Evolutionary conservation across 2,113 vertebrate genomes (phyloP).

Genomic region (Neopipo cinnamomea): DNA sequence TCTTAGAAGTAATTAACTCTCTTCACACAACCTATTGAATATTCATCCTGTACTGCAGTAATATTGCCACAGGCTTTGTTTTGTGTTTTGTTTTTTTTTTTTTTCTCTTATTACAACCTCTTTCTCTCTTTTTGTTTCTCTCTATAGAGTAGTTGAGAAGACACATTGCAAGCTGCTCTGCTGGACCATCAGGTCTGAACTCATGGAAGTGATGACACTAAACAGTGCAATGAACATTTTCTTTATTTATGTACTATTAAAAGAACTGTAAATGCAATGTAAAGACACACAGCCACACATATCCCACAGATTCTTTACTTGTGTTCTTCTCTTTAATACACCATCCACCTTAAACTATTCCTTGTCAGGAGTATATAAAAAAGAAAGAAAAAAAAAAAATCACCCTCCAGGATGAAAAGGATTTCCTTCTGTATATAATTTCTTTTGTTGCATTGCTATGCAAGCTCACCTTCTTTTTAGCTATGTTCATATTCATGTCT

Average conservation of each 20-base stretch:
- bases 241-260: constrained; percentile 86
- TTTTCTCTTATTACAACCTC: background rate
- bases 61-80: background rate
- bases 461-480: constrained; percentile 91
- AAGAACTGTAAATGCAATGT: constrained; percentile 99
- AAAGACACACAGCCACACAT: constrained; percentile 95
- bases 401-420: constrained; percentile 76
- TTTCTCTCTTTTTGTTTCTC: constrained; percentile 54
- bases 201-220: constrained; percentile 81
- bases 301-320: constrained; percentile 87
- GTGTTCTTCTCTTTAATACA: constrained; percentile 89
- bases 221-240: constrained; percentile 88
- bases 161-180: constrained; percentile 78
- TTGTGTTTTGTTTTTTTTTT: background rate
- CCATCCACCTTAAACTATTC: constrained; percentile 90
- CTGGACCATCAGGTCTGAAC: constrained; percentile 79
- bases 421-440: constrained; percentile 96
- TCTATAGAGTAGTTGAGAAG: constrained; percentile 87
- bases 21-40: background rate
- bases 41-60: background rate
- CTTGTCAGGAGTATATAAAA: constrained; percentile 81
- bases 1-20: background rate
- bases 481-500: constrained; percentile 87
- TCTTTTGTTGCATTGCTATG: constrained; percentile 99
- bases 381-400: constrained; percentile 76